phyloP scores from a whole-genome alignment of 1,140 invertebrate genomes.

The Colletes gigas region DNA sequence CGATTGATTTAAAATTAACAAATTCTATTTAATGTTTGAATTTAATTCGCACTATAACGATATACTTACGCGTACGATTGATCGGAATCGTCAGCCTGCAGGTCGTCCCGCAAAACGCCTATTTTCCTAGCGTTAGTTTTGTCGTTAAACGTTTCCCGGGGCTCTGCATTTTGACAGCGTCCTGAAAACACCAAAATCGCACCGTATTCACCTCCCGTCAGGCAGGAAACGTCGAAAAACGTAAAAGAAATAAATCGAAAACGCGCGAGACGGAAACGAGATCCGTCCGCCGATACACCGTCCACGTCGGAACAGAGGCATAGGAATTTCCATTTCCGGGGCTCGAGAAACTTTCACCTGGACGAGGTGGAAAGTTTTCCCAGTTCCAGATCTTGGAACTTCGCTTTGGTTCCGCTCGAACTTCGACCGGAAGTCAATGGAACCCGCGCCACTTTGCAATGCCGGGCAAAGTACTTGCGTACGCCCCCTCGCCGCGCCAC shows the following conservation, averaged over 20 bases:
- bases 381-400: slow-evolving; percentile 31
- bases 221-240: too few relatives aligned
- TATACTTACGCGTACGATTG: slow-evolving; percentile 39
- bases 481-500: background rate
- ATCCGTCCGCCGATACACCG: background rate
- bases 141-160: slow-evolving; percentile 31
- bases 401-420: slow-evolving; percentile 31
- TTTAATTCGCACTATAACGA: too few relatives aligned
- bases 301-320: slow-evolving; percentile 36
- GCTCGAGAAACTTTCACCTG: slow-evolving; percentile 35
- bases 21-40: too few relatives aligned
- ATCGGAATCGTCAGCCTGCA: slow-evolving; percentile 45
- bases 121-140: slow-evolving; percentile 16
- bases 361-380: slow-evolving; percentile 30
- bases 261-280: background rate
- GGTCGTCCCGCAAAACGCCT: slow-evolving; percentile 44
- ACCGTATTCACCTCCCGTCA: background rate
- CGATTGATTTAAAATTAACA: too few relatives aligned
- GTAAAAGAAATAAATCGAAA: background rate
- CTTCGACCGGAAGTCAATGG: slow-evolving; percentile 58
- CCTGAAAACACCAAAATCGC: slow-evolving; percentile 56
- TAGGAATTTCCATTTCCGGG: slow-evolving; percentile 56
- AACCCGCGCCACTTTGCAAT: slow-evolving; percentile 35
- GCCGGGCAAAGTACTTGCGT: slow-evolving; percentile 29
- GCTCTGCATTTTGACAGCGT: slow-evolving; percentile 65